Evolutionary conservation across 1,140 invertebrate genomes (phyloP).

Genomic region (Sinella curviseta): DNA sequence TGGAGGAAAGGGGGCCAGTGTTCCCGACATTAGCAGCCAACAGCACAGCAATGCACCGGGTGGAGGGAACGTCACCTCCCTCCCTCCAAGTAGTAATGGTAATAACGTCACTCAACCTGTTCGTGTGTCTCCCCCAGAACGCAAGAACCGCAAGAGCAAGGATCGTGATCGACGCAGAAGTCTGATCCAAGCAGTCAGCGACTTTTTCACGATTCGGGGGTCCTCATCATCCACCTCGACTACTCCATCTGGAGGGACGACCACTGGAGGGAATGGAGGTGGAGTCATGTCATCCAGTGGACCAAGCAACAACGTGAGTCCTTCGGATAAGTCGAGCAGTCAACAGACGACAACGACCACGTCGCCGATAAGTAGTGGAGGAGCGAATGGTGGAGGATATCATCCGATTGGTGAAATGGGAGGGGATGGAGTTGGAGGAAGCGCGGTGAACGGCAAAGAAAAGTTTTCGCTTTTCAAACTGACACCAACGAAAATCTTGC

Average conservation of each 20-base stretch:
- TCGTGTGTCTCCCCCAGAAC: slow-evolving; percentile 23
- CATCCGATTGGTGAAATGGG: slow-evolving; percentile 28
- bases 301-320: slow-evolving; percentile 60
- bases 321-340: slow-evolving; percentile 53
- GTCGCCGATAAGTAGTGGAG: not conserved
- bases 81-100: not conserved
- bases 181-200: slow-evolving; percentile 79
- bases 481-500: slow-evolving; percentile 58
- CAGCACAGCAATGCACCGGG: not conserved
- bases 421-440: too few relatives aligned
- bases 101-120: not conserved
- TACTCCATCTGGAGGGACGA: not conserved
- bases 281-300: not conserved
- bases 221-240: too few relatives aligned
- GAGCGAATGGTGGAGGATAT: slow-evolving; percentile 23
- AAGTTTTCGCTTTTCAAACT: slow-evolving; percentile 50
- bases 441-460: slow-evolving; percentile 42
- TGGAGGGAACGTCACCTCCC: not conserved
- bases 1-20: slow-evolving; percentile 28
- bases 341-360: not conserved
- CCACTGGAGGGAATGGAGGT: not conserved
- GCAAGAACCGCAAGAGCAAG: slow-evolving; percentile 51
- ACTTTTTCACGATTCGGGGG: slow-evolving; percentile 63
- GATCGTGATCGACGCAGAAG: slow-evolving; percentile 74
- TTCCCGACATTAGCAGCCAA: slow-evolving; percentile 43